Percentiles rank a stretch among this genome's conserved stretches.
Conservation (phyloP, 2,797 vertebrate species). For the Uromys caudimaculatus region DNA sequence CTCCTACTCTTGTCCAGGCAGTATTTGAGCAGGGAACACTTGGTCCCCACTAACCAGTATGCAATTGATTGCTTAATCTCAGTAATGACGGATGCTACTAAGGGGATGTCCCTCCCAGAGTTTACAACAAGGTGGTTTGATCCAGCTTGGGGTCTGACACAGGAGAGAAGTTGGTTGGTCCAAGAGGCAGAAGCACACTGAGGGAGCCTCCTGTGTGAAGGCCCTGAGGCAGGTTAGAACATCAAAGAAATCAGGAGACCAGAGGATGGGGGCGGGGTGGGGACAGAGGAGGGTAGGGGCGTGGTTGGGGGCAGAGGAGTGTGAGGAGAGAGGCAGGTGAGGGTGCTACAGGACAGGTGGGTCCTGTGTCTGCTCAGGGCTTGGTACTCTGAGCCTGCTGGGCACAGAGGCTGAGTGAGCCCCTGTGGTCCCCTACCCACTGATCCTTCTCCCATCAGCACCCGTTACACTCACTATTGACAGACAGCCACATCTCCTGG, state of each 20-base stretch:
- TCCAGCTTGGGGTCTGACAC: background rate
- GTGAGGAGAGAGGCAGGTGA: background rate
- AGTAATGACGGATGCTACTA: background rate
- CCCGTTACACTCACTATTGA: constrained; percentile 92
- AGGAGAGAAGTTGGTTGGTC: background rate
- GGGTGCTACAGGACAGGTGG: rapidly evolving
- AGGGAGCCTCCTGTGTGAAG: background rate
- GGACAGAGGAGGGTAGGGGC: too few relatives aligned
- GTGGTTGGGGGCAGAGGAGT: too few relatives aligned
- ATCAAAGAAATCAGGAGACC: rapidly evolving
- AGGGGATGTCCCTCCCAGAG: background rate
- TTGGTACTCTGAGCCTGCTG: background rate
- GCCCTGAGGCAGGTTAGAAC: background rate
- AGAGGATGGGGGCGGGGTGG: background rate
- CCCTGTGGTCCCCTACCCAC: background rate
- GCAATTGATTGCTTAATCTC: background rate
- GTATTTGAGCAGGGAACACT: background rate
- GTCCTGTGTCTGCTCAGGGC: background rate
- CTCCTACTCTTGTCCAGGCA: background rate
- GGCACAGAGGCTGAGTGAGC: background rate
- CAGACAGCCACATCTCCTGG: constrained; percentile 92
- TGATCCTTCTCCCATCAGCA: background rate
- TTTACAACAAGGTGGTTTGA: background rate
- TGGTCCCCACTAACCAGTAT: too few relatives aligned
- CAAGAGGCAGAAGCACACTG: background rate